Evolutionary conservation across 2,888 invertebrate genomes (phyloP).

Genomic region (Standfussiana lucernea): DNA sequence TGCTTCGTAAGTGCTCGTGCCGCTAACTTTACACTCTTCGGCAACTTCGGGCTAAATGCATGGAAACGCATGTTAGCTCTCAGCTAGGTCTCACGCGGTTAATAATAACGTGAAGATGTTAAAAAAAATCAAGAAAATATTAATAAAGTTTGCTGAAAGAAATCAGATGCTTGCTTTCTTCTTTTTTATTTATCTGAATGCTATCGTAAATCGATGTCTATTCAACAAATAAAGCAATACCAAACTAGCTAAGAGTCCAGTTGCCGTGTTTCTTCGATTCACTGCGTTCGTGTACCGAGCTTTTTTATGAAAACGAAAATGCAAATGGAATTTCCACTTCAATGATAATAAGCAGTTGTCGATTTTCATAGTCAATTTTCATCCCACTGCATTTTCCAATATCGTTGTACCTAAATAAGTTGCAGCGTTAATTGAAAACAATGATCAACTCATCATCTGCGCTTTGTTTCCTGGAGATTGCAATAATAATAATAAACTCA

Average conservation of each 20-base stretch:
- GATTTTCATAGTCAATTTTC: constrained; percentile 19
- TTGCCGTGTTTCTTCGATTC: constrained; percentile 22
- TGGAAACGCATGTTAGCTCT: background rate
- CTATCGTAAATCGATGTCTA: background rate
- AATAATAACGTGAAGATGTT: background rate
- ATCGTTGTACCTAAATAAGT: constrained; percentile 15
- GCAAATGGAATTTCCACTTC: constrained; percentile 43
- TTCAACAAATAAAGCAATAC: constrained; percentile 31
- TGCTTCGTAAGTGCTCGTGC: constrained; percentile 52
- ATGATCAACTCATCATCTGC: background rate
- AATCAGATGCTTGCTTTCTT: constrained; percentile 2
- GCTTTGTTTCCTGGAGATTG: background rate
- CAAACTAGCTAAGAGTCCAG: background rate
- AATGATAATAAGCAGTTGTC: constrained; percentile 35
- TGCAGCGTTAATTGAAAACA: constrained; percentile 30
- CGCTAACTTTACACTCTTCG: constrained; percentile 48
- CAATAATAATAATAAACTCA: too few species aligned
- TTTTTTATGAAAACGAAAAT: constrained; percentile 30
- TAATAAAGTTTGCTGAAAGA: background rate
- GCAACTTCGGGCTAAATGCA: constrained; percentile 21
- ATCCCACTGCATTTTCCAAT: constrained; percentile 26
- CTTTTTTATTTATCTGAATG: background rate
- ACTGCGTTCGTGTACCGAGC: constrained; percentile 17
- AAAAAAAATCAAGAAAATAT: background rate
- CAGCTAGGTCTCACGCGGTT: background rate